Evolutionary conservation across 1,140 invertebrate species (phyloP).

Genomic region (Lamellibrachia luymesi): DNA sequence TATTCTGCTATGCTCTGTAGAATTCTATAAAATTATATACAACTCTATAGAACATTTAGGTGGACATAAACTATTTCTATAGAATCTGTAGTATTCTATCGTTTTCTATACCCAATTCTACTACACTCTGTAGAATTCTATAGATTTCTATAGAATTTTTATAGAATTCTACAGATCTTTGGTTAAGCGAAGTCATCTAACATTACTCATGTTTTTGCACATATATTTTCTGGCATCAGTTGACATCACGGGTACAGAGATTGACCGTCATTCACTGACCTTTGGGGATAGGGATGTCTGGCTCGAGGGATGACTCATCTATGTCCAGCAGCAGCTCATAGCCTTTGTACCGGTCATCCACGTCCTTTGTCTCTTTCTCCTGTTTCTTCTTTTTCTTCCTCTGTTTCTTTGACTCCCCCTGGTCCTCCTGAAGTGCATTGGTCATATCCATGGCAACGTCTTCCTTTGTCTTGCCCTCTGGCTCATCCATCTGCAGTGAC

Average conservation of each 20-base stretch:
- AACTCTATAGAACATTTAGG: no score
- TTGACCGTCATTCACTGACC: neutral
- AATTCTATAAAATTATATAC: no score
- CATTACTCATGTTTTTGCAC: no score
- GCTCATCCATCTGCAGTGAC: neutral
- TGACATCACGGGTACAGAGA: neutral
- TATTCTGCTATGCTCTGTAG: no score
- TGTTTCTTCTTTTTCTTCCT: neutral
- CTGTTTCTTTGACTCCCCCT: neutral
- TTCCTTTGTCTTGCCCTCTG: neutral
- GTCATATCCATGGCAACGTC: neutral
- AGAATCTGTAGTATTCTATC: no score
- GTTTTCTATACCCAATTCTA: no score
- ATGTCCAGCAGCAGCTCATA: conserved; percentile 46
- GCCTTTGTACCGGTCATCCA: conserved; percentile 28
- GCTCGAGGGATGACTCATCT: conserved; percentile 38
- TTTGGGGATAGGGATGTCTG: conserved; percentile 18
- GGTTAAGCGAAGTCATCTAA: no score
- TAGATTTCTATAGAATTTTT: no score
- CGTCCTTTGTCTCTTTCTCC: neutral
- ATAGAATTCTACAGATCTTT: no score
- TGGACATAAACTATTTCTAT: no score
- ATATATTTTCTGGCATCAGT: neutral
- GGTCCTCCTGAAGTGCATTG: neutral
- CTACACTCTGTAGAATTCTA: no score